These are phyloP conservation scores for Drosophila melanica DNA, from an alignment of 1,140 invertebrate species.

Conservation along the genomic window DNA sequence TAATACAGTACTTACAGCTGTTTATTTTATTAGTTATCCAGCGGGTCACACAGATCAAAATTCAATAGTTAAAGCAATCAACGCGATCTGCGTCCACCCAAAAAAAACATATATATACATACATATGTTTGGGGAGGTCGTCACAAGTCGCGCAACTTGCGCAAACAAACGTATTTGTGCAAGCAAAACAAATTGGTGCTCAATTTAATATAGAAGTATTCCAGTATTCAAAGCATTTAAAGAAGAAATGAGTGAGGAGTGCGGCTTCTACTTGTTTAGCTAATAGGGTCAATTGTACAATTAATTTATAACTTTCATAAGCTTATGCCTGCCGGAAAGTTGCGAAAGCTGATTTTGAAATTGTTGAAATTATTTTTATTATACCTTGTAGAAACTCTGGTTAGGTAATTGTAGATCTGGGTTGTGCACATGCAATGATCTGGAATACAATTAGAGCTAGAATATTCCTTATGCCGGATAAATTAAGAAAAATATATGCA, in stretches of 20 bases:
- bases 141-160: slow-evolving; percentile 34
- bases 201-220: slow-evolving; percentile 6
- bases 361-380: too few species aligned
- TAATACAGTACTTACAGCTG: slow-evolving; percentile 2
- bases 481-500: too few species aligned
- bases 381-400: too few species aligned
- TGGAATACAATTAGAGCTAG: too few species aligned
- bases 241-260: slow-evolving; percentile 5
- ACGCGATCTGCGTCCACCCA: slow-evolving; percentile 18
- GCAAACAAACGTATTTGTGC: slow-evolving; percentile 32
- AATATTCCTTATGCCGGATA: too few species aligned
- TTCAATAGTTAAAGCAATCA: slow-evolving; percentile 45
- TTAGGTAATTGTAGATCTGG: too few species aligned
- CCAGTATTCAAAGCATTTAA: slow-evolving; percentile 19
- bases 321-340: slow-evolving; percentile 7
- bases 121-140: slow-evolving; percentile 38
- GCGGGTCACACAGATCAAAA: slow-evolving; percentile 44
- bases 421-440: too few species aligned
- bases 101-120: too few species aligned
- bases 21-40: slow-evolving; percentile 26
- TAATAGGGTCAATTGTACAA: slow-evolving; percentile 54
- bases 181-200: slow-evolving; percentile 31
- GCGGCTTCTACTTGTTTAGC: slow-evolving; percentile 25
- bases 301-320: slow-evolving; percentile 51
- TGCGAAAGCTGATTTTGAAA: background rate